Percentiles rank a stretch among this genome's conserved stretches.
Evolutionary conservation across 2,113 vertebrate species (phyloP).

Genomic region (Pavo muticus): DNA sequence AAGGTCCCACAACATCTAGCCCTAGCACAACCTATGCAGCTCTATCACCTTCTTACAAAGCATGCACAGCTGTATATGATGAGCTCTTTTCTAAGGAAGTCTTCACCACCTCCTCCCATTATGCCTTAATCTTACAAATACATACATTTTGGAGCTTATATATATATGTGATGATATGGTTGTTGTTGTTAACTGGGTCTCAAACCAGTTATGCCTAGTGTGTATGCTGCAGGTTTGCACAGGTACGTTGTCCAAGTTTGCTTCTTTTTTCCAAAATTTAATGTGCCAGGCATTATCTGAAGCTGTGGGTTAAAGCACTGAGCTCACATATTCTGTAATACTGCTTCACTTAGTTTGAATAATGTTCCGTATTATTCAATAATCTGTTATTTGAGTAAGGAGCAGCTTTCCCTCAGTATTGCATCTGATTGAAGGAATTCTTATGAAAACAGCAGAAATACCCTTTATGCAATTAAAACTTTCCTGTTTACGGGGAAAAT

Average conservation of each 20-base stretch:
- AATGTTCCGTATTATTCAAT: neutral
- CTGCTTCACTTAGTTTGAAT: neutral
- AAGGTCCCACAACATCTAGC: rapidly evolving
- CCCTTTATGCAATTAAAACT: slow-evolving; percentile 54
- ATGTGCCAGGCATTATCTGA: neutral
- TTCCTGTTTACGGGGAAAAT: slow-evolving; percentile 56
- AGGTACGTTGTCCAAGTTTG: neutral
- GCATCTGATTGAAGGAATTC: slow-evolving; percentile 30
- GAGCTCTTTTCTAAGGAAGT: neutral
- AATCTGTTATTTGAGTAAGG: neutral
- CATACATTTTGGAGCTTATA: too few relatives aligned
- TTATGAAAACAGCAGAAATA: neutral
- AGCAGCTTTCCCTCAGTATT: neutral
- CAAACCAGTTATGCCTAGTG: rapidly evolving
- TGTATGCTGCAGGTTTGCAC: neutral
- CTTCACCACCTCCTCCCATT: neutral
- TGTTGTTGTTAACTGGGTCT: rapidly evolving
- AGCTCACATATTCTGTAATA: rapidly evolving
- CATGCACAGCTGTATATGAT: rapidly evolving
- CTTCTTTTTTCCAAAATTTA: rapidly evolving
- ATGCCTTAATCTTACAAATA: neutral
- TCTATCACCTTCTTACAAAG: neutral
- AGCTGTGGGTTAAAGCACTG: neutral
- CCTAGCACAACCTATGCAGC: rapidly evolving
- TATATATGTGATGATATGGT: rapidly evolving